These are phyloP conservation scores for Scotopteryx bipunctaria DNA, from an alignment of 2,888 invertebrate genomes.

Conservation along the genomic window DNA sequence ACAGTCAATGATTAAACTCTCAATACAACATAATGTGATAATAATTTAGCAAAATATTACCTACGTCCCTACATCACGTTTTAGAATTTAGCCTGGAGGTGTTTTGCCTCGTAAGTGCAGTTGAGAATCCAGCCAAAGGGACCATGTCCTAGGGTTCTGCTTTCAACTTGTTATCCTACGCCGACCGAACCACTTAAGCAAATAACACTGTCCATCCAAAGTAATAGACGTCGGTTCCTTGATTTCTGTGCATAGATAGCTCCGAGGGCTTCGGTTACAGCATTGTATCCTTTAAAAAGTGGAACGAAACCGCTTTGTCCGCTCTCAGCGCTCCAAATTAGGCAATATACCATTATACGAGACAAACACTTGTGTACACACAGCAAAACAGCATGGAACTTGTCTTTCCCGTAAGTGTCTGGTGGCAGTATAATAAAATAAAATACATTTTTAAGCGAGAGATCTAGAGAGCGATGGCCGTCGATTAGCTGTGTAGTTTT, in stretches of 20 bases:
- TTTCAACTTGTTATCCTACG: slow-evolving; percentile 59
- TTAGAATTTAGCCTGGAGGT: slow-evolving; percentile 56
- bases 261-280: slow-evolving; percentile 5
- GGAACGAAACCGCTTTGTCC: slow-evolving; percentile 32
- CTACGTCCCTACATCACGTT: slow-evolving; percentile 56
- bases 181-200: slow-evolving; percentile 58
- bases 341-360: slow-evolving; percentile 56
- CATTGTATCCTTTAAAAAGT: slow-evolving; percentile 21
- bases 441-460: slow-evolving; percentile 56
- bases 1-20: too few relatives aligned
- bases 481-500: slow-evolving; percentile 68
- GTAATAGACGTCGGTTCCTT: slow-evolving; percentile 51
- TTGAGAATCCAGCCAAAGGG: slow-evolving; percentile 51
- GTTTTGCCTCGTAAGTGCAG: slow-evolving; percentile 47
- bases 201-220: slow-evolving; percentile 59
- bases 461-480: slow-evolving; percentile 73
- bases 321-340: slow-evolving; percentile 56
- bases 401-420: slow-evolving; percentile 62
- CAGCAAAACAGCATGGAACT: slow-evolving; percentile 55
- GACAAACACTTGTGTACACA: slow-evolving; percentile 67
- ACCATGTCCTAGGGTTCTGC: slow-evolving; percentile 36
- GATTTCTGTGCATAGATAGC: slow-evolving; percentile 42
- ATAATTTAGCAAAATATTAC: too few relatives aligned
- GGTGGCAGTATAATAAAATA: slow-evolving; percentile 35
- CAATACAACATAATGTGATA: too few relatives aligned